Conservation (phyloP, 2,888 invertebrate genomes). For the Eristalis arbustorum region DNA sequence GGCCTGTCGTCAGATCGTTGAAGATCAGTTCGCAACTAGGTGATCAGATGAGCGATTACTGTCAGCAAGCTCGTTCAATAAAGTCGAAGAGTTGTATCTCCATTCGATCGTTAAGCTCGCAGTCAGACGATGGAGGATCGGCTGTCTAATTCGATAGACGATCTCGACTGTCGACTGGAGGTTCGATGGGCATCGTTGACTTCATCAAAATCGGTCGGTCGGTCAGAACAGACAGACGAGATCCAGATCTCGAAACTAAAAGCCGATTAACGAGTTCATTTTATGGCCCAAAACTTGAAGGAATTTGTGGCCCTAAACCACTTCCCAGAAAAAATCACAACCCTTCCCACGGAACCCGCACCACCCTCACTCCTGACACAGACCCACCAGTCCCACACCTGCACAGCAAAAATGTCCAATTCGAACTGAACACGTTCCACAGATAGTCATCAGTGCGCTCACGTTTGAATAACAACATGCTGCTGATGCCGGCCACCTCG, state of each 20-base stretch:
- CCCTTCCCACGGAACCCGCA: neutral
- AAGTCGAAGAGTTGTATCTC: neutral
- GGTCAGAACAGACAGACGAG: neutral
- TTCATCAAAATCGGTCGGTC: too few species aligned
- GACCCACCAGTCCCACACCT: neutral
- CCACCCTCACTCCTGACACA: neutral
- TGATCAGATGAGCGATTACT: neutral
- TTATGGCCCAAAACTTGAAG: neutral
- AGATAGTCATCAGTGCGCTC: neutral
- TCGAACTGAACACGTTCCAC: neutral
- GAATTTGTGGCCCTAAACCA: too few species aligned
- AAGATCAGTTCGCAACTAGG: neutral
- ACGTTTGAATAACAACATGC: neutral
- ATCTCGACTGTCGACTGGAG: too few species aligned
- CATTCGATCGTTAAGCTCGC: neutral
- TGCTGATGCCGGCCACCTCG: conserved; percentile 6
- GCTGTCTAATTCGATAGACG: too few species aligned
- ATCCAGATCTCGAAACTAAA: neutral
- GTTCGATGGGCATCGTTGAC: too few species aligned
- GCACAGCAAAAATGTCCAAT: conserved; percentile 1
- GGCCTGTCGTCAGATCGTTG: neutral
- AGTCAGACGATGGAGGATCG: too few species aligned
- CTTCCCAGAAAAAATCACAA: too few species aligned
- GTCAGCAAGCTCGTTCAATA: neutral
- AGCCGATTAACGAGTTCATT: neutral